A percentile compares a stretch with the other conserved stretches of the same genome.
Conservation (phyloP, 2,113 vertebrate genomes). For the Gorsachius goisagi region DNA sequence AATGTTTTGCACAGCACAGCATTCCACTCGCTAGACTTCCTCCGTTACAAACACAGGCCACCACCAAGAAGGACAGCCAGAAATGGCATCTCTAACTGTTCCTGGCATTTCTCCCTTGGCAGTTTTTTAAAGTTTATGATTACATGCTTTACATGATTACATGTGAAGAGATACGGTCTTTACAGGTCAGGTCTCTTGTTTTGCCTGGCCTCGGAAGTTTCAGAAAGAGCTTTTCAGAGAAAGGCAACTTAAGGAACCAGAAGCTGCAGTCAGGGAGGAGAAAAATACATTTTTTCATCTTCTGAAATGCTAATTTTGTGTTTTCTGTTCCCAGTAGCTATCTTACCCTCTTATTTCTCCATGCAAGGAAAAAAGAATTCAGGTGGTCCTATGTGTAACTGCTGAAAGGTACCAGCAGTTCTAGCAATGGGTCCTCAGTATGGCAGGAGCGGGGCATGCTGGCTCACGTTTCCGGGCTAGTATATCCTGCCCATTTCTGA, state of each 20-base stretch:
- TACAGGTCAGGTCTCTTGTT: background rate
- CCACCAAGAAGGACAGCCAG: background rate
- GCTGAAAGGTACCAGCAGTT: background rate
- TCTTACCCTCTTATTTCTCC: background rate
- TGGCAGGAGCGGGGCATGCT: background rate
- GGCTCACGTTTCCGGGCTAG: background rate
- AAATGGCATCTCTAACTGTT: background rate
- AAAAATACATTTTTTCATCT: background rate
- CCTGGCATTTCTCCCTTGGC: background rate
- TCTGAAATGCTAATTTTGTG: background rate
- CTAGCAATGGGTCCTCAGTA: background rate
- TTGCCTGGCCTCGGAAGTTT: background rate
- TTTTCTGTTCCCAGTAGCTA: background rate
- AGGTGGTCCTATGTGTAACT: background rate
- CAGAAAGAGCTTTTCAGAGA: background rate
- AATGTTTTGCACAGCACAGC: background rate
- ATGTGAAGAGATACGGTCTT: background rate
- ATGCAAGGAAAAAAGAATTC: background rate
- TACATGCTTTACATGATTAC: background rate
- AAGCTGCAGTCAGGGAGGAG: background rate
- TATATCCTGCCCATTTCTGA: background rate
- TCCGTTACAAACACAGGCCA: background rate
- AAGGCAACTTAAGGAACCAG: background rate
- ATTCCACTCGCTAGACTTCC: background rate
- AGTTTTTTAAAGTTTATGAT: background rate